phyloP scores from a whole-genome alignment of 1,140 invertebrate genomes.

The Zaprionus davidi region DNA sequence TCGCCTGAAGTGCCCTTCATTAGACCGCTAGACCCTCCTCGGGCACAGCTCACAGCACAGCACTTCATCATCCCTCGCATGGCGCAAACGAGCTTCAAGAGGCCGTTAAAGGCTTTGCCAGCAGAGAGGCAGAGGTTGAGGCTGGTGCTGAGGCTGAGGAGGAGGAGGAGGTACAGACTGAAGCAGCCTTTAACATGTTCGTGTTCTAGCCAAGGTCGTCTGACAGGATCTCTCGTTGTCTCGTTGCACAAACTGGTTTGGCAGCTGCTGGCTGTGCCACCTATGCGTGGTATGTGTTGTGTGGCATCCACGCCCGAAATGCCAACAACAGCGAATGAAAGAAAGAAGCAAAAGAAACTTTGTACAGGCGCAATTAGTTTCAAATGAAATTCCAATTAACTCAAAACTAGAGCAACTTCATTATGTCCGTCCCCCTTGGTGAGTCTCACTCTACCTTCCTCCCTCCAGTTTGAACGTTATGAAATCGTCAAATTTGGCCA shows the following conservation, averaged over 20 bases:
- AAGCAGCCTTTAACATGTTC: slow-evolving; percentile 60
- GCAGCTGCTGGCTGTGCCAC: neutral
- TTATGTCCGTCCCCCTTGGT: slow-evolving; percentile 43
- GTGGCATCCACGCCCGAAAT: slow-evolving; percentile 13
- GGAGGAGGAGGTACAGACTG: neutral
- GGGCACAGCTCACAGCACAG: neutral
- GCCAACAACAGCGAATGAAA: neutral
- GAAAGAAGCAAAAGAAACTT: neutral
- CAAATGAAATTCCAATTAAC: slow-evolving; percentile 74
- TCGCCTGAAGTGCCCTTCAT: slow-evolving; percentile 72
- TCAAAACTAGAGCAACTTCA: slow-evolving; percentile 75
- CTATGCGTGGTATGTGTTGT: slow-evolving; percentile 5
- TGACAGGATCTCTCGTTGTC: slow-evolving; percentile 54
- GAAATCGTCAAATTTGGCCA: slow-evolving; percentile 59
- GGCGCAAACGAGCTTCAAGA: slow-evolving; percentile 31
- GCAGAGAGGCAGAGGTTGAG: neutral
- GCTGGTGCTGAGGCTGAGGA: neutral
- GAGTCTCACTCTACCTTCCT: neutral
- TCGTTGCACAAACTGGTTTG: slow-evolving; percentile 58
- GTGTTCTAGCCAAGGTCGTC: slow-evolving; percentile 74
- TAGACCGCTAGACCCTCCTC: slow-evolving; percentile 50
- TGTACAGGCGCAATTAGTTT: slow-evolving; percentile 46
- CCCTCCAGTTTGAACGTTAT: slow-evolving; percentile 30
- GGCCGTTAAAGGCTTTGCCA: slow-evolving; percentile 8
- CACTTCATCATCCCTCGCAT: slow-evolving; percentile 9